These are phyloP conservation scores for Phaedon cochleariae DNA, from an alignment of 2,888 invertebrate species.

Conservation along the genomic window DNA sequence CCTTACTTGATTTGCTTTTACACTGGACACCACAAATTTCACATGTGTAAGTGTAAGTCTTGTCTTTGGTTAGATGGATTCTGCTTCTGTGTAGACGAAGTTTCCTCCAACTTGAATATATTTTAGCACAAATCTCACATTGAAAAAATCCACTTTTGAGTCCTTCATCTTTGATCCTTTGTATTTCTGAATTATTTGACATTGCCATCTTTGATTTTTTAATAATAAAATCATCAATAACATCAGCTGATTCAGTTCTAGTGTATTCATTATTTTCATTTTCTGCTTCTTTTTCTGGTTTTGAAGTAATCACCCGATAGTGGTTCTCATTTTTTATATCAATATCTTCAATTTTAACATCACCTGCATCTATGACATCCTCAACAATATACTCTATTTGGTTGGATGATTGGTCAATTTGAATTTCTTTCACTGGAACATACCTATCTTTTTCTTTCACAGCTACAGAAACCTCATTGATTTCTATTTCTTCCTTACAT, in stretches of 20 bases:
- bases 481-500: neutral
- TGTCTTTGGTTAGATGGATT: conserved; percentile 29
- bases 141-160: conserved; percentile 14
- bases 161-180: neutral
- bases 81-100: conserved; percentile 37
- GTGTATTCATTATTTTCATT: conserved; percentile 23
- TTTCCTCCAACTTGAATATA: conserved; percentile 22
- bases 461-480: conserved; percentile 4
- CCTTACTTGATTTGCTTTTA: conserved; percentile 39
- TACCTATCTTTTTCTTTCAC: conserved; percentile 14
- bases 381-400: conserved; percentile 25
- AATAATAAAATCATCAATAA: conserved; percentile 28
- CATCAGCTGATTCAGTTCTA: conserved; percentile 26
- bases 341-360: neutral
- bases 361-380: neutral
- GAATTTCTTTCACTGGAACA: conserved; percentile 24
- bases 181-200: neutral
- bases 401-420: conserved; percentile 28
- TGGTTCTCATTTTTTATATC: neutral
- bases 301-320: neutral
- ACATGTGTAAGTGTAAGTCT: conserved; percentile 41
- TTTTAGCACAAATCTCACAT: conserved; percentile 36
- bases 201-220: conserved; percentile 5
- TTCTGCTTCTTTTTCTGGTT: conserved; percentile 5
- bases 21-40: conserved; percentile 46